Base-by-base conservation (phyloP, 2,113 vertebrate species). In the Lonchura striata region DNA sequence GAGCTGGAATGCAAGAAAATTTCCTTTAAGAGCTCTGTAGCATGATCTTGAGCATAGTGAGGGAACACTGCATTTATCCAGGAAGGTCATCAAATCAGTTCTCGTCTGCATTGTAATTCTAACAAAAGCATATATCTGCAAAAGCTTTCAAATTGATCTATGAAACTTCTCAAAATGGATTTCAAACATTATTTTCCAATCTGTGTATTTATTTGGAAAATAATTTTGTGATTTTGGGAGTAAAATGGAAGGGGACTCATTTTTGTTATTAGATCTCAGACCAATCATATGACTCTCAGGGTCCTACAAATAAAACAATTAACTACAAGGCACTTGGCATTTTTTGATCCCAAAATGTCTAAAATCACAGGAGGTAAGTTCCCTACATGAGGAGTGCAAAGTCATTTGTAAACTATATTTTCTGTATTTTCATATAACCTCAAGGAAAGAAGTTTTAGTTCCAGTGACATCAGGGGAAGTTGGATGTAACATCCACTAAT, bases 341-440 rank as follows among this genome's bases (percentile, higher is more conserved):
- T 76, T 27, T 49, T 18, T 31, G n/a, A 77, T 77, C 33, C 13
- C 54, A 59, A 80, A 83, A 88, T 2, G 10, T 37, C 33, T 72
- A 46, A 85, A 79, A 65, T 37, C 37, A 42, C 25, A 64, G 47
- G 35, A 39, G n/a, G 3, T 19, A 64, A 56, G 3, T 53, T 63
- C 69, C 22, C 44, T 63, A 59, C 42, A 60, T 54, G 80, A 95
- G 64, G 72, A 88, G 82, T 96, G 96, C 95, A 97, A 97, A 95
- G 23, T 52, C 95, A 88, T 61, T 78, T 54, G 27, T 47, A 93
- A 92, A 56, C 23, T 27, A 39, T 30, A 16, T 79, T 85, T 81
- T 72, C 49, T 57, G 2, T 22, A 59, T 68, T 66, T 82, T 90
- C 63, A 42, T 25, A 31, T 7, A 52, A 41, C 13, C 30, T 79